These are phyloP conservation scores for Actinemys pallida DNA, from an alignment of 2,113 vertebrate species.

Conservation along the genomic window DNA sequence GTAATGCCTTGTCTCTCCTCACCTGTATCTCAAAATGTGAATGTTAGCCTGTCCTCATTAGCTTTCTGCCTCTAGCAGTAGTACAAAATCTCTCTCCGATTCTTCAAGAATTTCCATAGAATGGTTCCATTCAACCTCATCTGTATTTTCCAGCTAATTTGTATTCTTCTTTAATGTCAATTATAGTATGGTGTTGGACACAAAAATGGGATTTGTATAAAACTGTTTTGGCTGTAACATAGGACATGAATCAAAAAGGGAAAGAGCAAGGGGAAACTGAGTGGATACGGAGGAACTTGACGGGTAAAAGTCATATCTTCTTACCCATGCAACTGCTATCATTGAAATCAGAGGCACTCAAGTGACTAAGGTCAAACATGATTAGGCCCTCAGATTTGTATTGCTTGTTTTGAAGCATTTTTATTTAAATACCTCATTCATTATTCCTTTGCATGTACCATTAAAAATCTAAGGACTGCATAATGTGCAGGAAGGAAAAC, in stretches of 20 bases:
- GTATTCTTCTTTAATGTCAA: background rate
- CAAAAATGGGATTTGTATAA: background rate
- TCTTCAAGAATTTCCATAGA: background rate
- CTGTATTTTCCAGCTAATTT: background rate
- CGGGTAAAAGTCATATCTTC: background rate
- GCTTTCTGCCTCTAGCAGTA: background rate
- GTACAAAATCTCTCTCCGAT: background rate
- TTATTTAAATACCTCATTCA: conserved; percentile 18
- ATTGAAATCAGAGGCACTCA: conserved; percentile 1
- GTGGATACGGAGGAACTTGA: background rate
- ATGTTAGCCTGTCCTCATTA: background rate
- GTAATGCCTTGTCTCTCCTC: background rate
- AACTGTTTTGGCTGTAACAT: background rate
- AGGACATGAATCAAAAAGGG: background rate
- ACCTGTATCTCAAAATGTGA: background rate
- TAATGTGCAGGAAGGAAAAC: conserved; percentile 18
- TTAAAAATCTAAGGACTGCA: background rate
- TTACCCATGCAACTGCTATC: background rate
- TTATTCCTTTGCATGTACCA: background rate
- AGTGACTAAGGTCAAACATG: background rate
- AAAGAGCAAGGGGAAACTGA: background rate
- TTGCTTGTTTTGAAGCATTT: conserved; percentile 18
- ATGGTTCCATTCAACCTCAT: background rate
- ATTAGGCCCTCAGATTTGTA: conserved; percentile 24
- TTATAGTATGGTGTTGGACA: background rate